Evolutionary conservation across 2,797 vertebrate genomes (phyloP), one percentile per base, ranked within the genome.

Genomic region (Petrocephalus sullivani): DNA sequence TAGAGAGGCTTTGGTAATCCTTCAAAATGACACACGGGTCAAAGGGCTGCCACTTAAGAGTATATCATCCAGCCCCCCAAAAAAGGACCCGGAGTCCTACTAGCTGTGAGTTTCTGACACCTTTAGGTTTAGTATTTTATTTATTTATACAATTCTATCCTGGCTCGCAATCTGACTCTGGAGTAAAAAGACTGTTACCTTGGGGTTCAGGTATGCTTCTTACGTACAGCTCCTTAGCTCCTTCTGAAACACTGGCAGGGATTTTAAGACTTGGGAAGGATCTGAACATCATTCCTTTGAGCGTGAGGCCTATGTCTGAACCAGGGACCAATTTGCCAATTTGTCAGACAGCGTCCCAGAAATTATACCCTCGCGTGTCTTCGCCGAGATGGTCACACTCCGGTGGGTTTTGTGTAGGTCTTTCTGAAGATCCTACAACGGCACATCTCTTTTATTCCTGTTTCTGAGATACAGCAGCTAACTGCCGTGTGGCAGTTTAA

Each of bases 1-100:
- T 90, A 90, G 89, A 90, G 88, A 87, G 89, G 90, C 91, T 92
- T 89, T 83, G 56, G 91, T 90, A 91, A 93, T 92, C 90, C 90
- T 89, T 94, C 93, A 93, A 88, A 84, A 91, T 92, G 92, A 91
- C 92, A 92, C 88, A 85, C 86, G 88, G 92, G 91, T 92, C 91
- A 92, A 89, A 91, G 91, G 90, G 93, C 88, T 92, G 91, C 91
- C 91, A 93, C 92, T 93, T 93, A 91, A 92, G 94, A 93, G 91
- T 92, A 92, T 91, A 93, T 91, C 91, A 92, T 93, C 87, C 87
- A 90, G 90, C 91, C 91, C 91, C 71, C 4, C 28, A 49, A 88
- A 87, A 89, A 92, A 93, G 58, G 88, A 92, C 90, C 90, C 87
- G 71, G 89, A 86, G 84, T 61, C 87, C 87, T 90, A 91, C 90